Evolutionary conservation across 2,888 invertebrate species (phyloP), one percentile per base, ranked within the genome.

Genomic region (Nycteola revayana): DNA sequence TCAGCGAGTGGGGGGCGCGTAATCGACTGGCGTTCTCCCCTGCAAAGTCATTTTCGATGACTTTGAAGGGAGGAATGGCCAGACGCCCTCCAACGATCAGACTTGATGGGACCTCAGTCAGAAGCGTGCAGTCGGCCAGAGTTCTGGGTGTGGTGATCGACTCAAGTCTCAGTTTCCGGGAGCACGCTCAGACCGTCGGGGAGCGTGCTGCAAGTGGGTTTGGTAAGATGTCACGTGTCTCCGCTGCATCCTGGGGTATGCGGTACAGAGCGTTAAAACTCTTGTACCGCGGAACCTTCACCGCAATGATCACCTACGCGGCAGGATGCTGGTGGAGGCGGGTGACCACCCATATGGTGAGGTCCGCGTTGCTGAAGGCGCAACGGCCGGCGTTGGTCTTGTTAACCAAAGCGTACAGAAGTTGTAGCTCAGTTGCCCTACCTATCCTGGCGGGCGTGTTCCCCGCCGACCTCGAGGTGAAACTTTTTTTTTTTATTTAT

Each of bases 191-290:
- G 1, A 25, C n/a, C 1, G 38, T 42, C 9, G 49, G 60, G 5
- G 37, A 50, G 0, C 25, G 32, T 4, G 55, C 51, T 4, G 36
- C 34, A n/a, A 39, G 23, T 1, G 40, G 37, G 32, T 55, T 55
- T 34, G 53, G 52, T n/a, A 53, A 53, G 28, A 36, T 64, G 36
- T 42, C 59, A 10, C 34, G 58, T 0, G 42, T 54, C 1, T 63
- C 57, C 2, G 47, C 61, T 0, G 46, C 60, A 4, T 28, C 49
- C 1, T 61, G 60, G 52, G 56, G 60, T 0, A 5, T 60, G 0
- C 10, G 38, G 7, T 62, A 51, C 10, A 23, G 28, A 0, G 51
- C 46, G 1, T 48, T 62, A 3, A 14, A 8, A 1, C 7, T 30
- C 11, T 23, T 32, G 17, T 1, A 7, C 0, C 0, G 33, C 28